These are phyloP conservation scores for Colaptes auratus DNA, from an alignment of 2,113 vertebrate genomes.

Conservation along the genomic window DNA sequence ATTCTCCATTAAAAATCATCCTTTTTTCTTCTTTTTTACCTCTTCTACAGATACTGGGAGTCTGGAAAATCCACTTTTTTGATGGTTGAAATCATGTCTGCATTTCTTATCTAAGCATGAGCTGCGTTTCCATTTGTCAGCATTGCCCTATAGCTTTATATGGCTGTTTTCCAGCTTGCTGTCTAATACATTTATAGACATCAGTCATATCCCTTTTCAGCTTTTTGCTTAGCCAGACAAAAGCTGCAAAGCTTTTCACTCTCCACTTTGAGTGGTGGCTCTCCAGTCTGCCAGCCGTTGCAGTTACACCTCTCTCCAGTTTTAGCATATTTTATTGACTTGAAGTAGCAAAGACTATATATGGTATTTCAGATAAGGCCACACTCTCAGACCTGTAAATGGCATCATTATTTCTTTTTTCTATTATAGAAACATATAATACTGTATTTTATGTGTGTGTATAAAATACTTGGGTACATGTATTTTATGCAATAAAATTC, in stretches of 20 bases:
- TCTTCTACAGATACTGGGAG: neutral
- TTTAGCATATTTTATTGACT: neutral
- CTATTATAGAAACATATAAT: neutral
- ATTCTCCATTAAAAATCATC: neutral
- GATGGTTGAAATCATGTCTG: neutral
- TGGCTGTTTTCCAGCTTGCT: neutral
- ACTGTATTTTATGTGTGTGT: neutral
- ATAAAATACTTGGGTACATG: neutral
- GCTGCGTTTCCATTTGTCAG: neutral
- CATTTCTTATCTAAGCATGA: slow-evolving; percentile 14
- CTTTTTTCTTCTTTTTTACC: neutral
- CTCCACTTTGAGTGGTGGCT: neutral
- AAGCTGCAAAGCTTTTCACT: neutral
- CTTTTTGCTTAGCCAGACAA: slow-evolving; percentile 7
- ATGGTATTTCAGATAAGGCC: neutral
- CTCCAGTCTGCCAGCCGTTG: neutral
- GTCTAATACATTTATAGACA: slow-evolving; percentile 16
- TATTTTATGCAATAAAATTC: neutral
- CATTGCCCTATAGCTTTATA: neutral
- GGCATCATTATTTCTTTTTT: neutral
- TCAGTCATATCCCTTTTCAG: neutral
- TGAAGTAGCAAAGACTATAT: neutral
- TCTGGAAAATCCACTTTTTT: neutral
- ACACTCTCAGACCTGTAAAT: neutral
- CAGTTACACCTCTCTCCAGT: neutral